Conservation (phyloP, 2,888 invertebrate genomes). For the Minunthozetes semirufus region DNA sequence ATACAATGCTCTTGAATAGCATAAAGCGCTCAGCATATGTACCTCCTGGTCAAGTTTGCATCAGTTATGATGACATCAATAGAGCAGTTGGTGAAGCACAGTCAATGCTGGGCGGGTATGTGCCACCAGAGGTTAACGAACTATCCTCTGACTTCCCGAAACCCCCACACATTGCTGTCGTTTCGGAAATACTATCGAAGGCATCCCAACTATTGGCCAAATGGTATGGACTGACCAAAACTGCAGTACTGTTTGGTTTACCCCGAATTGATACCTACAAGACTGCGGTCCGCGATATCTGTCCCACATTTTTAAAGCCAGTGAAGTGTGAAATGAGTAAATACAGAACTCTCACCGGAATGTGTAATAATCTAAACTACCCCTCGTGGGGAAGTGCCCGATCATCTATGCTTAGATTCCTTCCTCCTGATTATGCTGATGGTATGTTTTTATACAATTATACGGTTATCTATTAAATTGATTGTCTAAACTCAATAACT, state of each 20-base stretch:
- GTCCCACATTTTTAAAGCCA: conserved; percentile 47
- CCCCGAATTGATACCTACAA: conserved; percentile 48
- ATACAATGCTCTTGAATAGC: no score
- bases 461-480: no score
- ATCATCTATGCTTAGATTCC: conserved; percentile 44
- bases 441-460: no score
- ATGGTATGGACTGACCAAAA: conserved; percentile 45
- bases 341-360: conserved; percentile 47
- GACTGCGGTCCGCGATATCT: conserved; percentile 48
- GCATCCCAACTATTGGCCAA: conserved; percentile 42
- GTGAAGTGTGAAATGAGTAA: conserved; percentile 46
- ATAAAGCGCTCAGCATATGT: conserved; percentile 37
- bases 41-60: conserved; percentile 41
- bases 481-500: no score
- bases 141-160: conserved; percentile 43
- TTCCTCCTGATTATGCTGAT: conserved; percentile 44
- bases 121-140: conserved; percentile 43
- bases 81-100: conserved; percentile 42
- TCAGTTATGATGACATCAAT: conserved; percentile 43
- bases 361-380: conserved; percentile 51
- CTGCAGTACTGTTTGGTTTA: conserved; percentile 47
- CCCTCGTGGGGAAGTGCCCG: conserved; percentile 50
- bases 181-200: conserved; percentile 42
- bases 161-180: conserved; percentile 41
- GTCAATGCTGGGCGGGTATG: conserved; percentile 42